These are phyloP conservation scores for Aquatica leii DNA, from an alignment of 2,888 invertebrate species.

Conservation along the genomic window DNA sequence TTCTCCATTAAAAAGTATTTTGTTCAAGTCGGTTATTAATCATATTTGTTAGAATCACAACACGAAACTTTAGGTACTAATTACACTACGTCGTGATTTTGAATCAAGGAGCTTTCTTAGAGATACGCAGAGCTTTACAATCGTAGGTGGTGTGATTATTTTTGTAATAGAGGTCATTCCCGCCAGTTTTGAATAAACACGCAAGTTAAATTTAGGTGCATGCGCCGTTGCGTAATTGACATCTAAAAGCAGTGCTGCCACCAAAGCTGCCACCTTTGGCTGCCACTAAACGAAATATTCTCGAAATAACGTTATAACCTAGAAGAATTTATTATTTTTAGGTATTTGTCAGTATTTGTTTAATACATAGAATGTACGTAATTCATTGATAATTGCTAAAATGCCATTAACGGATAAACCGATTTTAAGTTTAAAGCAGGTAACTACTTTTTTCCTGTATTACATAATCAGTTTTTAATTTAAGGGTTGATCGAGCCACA, in stretches of 20 bases:
- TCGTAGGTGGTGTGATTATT: conserved; percentile 53
- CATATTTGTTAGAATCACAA: conserved; percentile 2
- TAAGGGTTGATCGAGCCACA: too few species aligned
- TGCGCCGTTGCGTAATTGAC: conserved; percentile 29
- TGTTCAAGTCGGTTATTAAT: not conserved
- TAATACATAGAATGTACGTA: not conserved
- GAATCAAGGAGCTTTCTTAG: not conserved
- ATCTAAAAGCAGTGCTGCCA: not conserved
- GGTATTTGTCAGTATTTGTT: too few species aligned
- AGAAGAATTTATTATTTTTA: too few species aligned
- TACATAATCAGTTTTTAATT: too few species aligned
- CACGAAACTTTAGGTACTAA: not conserved
- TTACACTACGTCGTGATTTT: not conserved
- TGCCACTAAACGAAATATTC: too few species aligned
- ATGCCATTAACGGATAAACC: conserved; percentile 43
- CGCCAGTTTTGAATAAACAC: conserved; percentile 54
- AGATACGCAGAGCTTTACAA: conserved; percentile 46
- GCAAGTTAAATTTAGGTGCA: conserved; percentile 44
- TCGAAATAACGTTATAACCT: too few species aligned
- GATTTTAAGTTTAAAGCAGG: conserved; percentile 69
- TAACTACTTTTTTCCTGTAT: too few species aligned
- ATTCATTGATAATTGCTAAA: not conserved
- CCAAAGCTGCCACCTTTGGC: too few species aligned
- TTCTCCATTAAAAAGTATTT: conserved; percentile 51
- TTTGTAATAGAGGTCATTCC: conserved; percentile 56